These are phyloP conservation scores for Maniola hyperantus DNA, from an alignment of 2,888 invertebrate species.

Conservation along the genomic window DNA sequence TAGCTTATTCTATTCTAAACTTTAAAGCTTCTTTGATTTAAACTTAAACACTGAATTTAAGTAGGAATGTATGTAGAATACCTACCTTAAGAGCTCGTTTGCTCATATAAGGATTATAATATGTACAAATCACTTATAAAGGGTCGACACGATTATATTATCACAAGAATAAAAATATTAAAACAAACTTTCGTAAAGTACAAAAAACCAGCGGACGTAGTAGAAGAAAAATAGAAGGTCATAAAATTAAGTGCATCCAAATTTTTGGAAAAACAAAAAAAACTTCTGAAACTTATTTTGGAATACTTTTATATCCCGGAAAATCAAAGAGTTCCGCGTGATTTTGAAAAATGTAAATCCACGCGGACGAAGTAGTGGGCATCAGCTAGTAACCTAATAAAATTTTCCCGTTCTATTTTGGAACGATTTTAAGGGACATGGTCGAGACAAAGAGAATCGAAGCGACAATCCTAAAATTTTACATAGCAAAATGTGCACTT, in stretches of 20 bases:
- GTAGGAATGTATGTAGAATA: conserved; percentile 50
- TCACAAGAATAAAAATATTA: not conserved
- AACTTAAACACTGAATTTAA: conserved; percentile 51
- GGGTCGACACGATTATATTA: not conserved
- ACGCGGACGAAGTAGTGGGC: no score
- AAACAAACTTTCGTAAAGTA: conserved; percentile 1
- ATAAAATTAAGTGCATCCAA: not conserved
- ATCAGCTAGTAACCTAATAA: no score
- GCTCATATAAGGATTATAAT: conserved; percentile 10
- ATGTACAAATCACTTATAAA: conserved; percentile 22
- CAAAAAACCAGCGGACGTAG: not conserved
- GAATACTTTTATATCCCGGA: not conserved
- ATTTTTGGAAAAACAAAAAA: not conserved
- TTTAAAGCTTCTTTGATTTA: conserved; percentile 77
- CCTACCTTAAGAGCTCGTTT: conserved; percentile 4
- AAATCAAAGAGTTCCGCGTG: no score
- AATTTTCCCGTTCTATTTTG: not conserved
- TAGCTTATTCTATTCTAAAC: conserved; percentile 56
- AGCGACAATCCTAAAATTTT: no score
- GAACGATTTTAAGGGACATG: no score
- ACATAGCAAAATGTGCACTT: no score
- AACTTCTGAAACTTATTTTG: not conserved
- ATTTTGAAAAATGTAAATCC: no score
- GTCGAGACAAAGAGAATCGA: no score
- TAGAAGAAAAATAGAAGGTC: not conserved